Base-by-base conservation (phyloP, 2,888 invertebrate species). In the Strigamia transsilvanica region DNA sequence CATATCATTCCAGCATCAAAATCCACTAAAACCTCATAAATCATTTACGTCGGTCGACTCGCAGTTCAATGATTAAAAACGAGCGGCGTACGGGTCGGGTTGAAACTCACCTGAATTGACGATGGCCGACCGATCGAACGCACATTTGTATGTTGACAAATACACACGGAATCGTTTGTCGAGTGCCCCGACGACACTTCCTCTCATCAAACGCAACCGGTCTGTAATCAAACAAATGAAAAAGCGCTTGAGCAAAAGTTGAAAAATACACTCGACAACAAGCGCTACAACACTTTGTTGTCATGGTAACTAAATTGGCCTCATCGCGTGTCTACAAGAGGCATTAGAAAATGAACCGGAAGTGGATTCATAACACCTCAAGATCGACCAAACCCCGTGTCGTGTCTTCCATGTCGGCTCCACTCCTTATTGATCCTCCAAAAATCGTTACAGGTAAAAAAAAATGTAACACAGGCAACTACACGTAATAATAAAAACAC, bases 361-460 rank as follows among this genome's bases (percentile, higher is more conserved):
- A 66, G 61, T 66, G 61, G 23, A 66, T 66, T 66, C 61, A 66
- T 66, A 66, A 66, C 61, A 66, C 61, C 61, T 66, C 61, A 21
- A 66, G 61, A 66, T 23, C 61, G 61, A 66, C 61, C 61, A 66
- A 66, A 66, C 61, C 61, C 61, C 61, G 42, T 42, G 42, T 42
- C 61, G 23, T 66, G 61, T 66, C 61, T 66, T 66, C 61, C 12
- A 66, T 18, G 61, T 66, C 61, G 61, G 61, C 61, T 66, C 61
- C 23, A 21, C 61, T 66, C 46, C 9, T 7, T 66, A 66, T 66
- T 66, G 61, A 66, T 66, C 61, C 23, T 66, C 21, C 61, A 21
- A 66, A 66, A 66, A 66, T 66, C 61, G 61, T 66, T 66, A 66
- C 61, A 66, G 61, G 61, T 66, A 18, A 66, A 66, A 66, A 21